Conservation (phyloP, 2,113 vertebrate genomes). For the Urocolius indicus region DNA sequence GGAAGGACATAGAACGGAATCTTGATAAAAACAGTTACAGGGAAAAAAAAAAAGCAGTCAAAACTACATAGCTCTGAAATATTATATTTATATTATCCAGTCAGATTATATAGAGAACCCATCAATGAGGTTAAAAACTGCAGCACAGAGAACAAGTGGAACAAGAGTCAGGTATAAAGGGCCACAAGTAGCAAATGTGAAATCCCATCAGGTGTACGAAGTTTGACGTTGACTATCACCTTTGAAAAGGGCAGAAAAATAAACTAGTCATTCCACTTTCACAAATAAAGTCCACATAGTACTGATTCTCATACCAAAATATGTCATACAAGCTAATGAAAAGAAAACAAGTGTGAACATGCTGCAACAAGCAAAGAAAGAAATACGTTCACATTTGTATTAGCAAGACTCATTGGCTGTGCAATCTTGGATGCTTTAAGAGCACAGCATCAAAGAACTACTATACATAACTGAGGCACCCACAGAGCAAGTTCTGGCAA, state of each 20-base stretch:
- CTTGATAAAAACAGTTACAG: slow-evolving; percentile 22
- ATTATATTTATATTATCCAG: slow-evolving; percentile 36
- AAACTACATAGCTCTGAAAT: background rate
- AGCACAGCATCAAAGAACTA: slow-evolving; percentile 15
- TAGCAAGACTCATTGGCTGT: slow-evolving; percentile 6
- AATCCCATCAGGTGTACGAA: background rate
- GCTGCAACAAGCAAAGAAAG: slow-evolving; percentile 29
- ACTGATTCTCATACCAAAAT: slow-evolving; percentile 17
- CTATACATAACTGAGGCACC: background rate
- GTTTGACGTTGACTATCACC: background rate
- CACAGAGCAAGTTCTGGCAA: background rate
- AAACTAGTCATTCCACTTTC: background rate
- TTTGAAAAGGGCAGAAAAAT: background rate
- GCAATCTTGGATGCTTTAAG: background rate
- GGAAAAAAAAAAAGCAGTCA: background rate
- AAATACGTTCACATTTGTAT: slow-evolving; percentile 28
- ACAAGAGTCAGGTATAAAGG: background rate
- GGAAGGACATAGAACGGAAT: background rate
- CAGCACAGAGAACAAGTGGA: background rate
- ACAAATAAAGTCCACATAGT: background rate
- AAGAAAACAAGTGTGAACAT: background rate
- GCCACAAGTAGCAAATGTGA: background rate
- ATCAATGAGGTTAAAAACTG: background rate
- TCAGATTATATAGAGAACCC: background rate
- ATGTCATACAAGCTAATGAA: slow-evolving; percentile 36